phyloP scores from a whole-genome alignment of 2,113 vertebrate genomes.

The Jacana jacana region DNA sequence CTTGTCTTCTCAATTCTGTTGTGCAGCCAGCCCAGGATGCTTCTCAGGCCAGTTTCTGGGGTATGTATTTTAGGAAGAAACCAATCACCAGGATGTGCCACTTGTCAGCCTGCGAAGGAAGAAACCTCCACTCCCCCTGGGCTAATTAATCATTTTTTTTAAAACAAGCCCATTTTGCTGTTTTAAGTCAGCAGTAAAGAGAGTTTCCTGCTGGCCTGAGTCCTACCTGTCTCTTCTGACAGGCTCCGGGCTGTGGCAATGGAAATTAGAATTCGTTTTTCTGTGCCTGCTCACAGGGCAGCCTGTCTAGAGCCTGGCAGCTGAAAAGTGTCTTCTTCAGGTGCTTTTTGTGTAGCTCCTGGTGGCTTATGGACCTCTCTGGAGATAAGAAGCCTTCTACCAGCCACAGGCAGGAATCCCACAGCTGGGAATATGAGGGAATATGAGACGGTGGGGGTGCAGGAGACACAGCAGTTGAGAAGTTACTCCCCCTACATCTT shows the following conservation, averaged over 20 bases:
- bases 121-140: background rate
- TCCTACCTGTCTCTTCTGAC: background rate
- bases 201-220: background rate
- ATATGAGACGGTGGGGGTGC: background rate
- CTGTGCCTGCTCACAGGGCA: background rate
- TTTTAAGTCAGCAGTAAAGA: background rate
- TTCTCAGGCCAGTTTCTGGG: slow-evolving; percentile 36
- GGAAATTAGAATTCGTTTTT: background rate
- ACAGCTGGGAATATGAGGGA: background rate
- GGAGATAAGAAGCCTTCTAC: background rate
- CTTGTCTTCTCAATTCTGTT: background rate
- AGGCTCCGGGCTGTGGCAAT: background rate
- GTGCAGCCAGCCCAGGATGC: slow-evolving; percentile 30
- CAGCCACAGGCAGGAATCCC: background rate
- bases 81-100: slow-evolving; percentile 7
- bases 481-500: background rate
- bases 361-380: background rate
- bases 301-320: background rate
- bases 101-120: slow-evolving; percentile 30
- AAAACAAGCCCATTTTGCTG: background rate
- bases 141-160: background rate
- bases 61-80: slow-evolving; percentile 35
- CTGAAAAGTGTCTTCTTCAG: background rate
- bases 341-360: background rate
- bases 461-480: background rate